Conservation (phyloP, 1,140 invertebrate species). For the Caenorhabditis latens region DNA sequence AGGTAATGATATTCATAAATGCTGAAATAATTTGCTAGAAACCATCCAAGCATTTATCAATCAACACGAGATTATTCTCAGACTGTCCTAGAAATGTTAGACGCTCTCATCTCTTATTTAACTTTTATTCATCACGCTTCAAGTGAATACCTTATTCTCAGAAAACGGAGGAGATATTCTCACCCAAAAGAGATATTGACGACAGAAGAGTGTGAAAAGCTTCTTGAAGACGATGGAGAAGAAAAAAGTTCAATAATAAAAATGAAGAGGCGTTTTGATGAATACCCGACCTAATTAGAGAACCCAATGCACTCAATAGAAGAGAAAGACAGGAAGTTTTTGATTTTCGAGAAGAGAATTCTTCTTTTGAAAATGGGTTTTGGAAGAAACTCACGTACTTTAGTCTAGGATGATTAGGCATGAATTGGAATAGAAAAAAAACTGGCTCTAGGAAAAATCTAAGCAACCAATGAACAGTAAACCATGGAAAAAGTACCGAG, state of each 20-base stretch:
- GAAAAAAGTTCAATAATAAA: slow-evolving; percentile 18
- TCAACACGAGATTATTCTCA: too few species aligned
- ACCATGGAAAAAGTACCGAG: too few species aligned
- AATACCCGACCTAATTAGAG: slow-evolving; percentile 41
- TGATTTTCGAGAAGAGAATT: not conserved
- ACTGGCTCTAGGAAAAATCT: too few species aligned
- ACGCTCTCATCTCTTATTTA: too few species aligned
- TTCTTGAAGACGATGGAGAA: not conserved
- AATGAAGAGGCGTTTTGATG: slow-evolving; percentile 52
- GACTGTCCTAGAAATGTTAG: too few species aligned
- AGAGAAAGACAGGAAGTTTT: slow-evolving; percentile 1
- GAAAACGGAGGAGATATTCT: not conserved
- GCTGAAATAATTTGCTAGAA: too few species aligned
- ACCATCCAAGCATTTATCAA: too few species aligned
- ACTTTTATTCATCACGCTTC: not conserved
- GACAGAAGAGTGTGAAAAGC: not conserved
- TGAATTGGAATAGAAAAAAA: too few species aligned
- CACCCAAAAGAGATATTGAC: slow-evolving; percentile 12
- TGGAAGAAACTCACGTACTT: slow-evolving; percentile 21
- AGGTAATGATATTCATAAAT: too few species aligned
- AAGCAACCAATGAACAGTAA: too few species aligned
- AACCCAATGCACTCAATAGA: not conserved
- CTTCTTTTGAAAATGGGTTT: not conserved
- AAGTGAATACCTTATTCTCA: not conserved
- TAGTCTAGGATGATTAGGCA: not conserved